A percentile compares a stretch with the other conserved stretches of the same genome.
Evolutionary conservation across 2,797 vertebrate genomes (phyloP).

Genomic region (Lophura swinhoii): DNA sequence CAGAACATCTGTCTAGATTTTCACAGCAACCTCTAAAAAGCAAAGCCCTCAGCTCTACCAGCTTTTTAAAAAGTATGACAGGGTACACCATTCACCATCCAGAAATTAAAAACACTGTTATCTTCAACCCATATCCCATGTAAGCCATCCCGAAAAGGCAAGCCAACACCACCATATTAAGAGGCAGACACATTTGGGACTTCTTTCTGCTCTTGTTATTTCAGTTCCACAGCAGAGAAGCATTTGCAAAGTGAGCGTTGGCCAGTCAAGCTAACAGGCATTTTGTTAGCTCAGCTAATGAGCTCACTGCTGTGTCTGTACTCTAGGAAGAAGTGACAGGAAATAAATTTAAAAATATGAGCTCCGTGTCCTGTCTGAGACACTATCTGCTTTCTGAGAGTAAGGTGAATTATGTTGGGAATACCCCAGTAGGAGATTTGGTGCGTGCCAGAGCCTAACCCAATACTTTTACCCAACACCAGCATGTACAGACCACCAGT

Average conservation of each 20-base stretch:
- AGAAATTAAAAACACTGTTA: neutral
- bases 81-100: neutral
- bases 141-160: neutral
- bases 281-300: neutral
- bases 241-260: neutral
- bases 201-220: neutral
- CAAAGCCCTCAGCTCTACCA: constrained; percentile 15
- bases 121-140: neutral
- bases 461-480: neutral
- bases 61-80: neutral
- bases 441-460: neutral
- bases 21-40: constrained; percentile 11
- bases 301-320: neutral
- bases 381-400: neutral
- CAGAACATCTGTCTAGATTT: constrained; percentile 51
- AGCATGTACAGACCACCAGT: neutral
- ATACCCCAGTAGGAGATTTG: neutral
- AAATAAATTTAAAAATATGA: neutral
- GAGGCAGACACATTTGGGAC: neutral
- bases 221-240: neutral
- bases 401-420: neutral
- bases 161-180: neutral
- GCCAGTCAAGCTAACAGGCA: neutral
- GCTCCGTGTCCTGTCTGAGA: neutral
- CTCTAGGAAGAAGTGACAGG: neutral